Percentiles rank a stretch among this genome's conserved stretches.
phyloP scores from a whole-genome alignment of 2,888 invertebrate genomes.

The Calephelis perditalis region DNA sequence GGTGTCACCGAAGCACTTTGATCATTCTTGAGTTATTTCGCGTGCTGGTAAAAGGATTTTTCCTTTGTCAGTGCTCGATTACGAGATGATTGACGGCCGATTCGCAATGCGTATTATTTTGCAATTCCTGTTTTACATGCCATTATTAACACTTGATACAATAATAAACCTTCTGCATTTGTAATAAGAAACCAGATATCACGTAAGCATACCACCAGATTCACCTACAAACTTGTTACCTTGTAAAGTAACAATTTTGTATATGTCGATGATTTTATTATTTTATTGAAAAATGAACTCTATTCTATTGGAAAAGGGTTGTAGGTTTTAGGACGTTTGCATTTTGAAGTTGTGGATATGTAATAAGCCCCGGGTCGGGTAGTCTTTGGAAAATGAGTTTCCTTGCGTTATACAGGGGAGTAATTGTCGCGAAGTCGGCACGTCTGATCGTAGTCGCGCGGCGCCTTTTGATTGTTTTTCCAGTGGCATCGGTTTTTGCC shows the following conservation, averaged over 20 bases:
- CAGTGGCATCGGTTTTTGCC: slow-evolving; percentile 46
- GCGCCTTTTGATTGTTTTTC: slow-evolving; percentile 74
- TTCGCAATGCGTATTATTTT: slow-evolving; percentile 60
- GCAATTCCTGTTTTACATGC: slow-evolving; percentile 27
- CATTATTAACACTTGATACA: background rate
- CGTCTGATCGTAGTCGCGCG: slow-evolving; percentile 57
- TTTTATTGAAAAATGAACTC: slow-evolving; percentile 30
- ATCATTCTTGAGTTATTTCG: slow-evolving; percentile 60
- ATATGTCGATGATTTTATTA: background rate
- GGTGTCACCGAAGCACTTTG: slow-evolving; percentile 62
- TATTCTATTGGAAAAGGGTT: slow-evolving; percentile 24
- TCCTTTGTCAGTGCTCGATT: slow-evolving; percentile 69
- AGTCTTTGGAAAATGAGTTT: slow-evolving; percentile 75
- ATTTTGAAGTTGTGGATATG: slow-evolving; percentile 37
- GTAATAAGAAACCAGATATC: slow-evolving; percentile 20
- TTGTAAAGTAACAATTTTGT: slow-evolving; percentile 31
- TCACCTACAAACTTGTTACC: slow-evolving; percentile 31
- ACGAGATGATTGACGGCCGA: slow-evolving; percentile 70
- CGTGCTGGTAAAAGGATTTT: slow-evolving; percentile 63
- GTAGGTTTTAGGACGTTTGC: background rate
- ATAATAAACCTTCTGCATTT: slow-evolving; percentile 29
- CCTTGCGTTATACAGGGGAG: slow-evolving; percentile 50
- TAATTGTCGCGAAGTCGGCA: slow-evolving; percentile 57
- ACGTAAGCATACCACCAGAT: slow-evolving; percentile 19
- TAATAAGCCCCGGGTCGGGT: slow-evolving; percentile 69